Base-by-base conservation (phyloP, 2,113 vertebrate species). In the Balaeniceps rex region DNA sequence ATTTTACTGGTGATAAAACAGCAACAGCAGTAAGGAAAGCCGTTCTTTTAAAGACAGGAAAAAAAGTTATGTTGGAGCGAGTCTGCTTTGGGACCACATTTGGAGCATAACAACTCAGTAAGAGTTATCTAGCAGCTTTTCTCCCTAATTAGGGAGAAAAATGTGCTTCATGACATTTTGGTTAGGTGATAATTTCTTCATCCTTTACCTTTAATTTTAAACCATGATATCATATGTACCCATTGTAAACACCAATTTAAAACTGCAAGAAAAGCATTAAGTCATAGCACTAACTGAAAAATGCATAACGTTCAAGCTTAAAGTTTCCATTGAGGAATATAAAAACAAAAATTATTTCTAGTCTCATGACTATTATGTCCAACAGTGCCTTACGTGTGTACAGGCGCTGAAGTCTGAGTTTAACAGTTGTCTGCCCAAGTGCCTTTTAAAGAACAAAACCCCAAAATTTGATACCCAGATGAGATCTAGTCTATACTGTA, bases 161-260 rank as follows among this genome's bases (percentile, higher is more conserved):
- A 60, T 10, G 12, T n/a, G 16, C 29, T 60, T 85, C 1, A 0
- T 82, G 61, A 34, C 19, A 88, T 85, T 85, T 78, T 33, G 21
- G 52, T 84, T 71, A 64, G 51, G 47, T 79, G 55, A 60, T 23
- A 52, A 52, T 61, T 69, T 72, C 74, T 93, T 82, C 4, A 38
- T 28, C 36, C 76, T 49, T 92, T 91, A 84, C n/a, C n/a, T 91
- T 81, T 89, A 82, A 78, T 91, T 90, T 93, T 85, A 75, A 90
- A 76, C 12, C 8, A 60, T 40, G 34, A 24, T 68, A 69, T 68
- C 29, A 6, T 31, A 46, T 7, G 5, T 28, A 83, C 22, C 24
- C 19, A 10, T 66, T 12, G 9, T 47, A 91, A 78, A 64, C 22
- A 68, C 6, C 14, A n/a, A 31, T 51, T 85, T 76, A 80, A 82